Percentiles rank a stretch among this genome's conserved stretches.
phyloP scores from a whole-genome alignment of 2,113 vertebrate genomes.

The Panthera uncia region DNA sequence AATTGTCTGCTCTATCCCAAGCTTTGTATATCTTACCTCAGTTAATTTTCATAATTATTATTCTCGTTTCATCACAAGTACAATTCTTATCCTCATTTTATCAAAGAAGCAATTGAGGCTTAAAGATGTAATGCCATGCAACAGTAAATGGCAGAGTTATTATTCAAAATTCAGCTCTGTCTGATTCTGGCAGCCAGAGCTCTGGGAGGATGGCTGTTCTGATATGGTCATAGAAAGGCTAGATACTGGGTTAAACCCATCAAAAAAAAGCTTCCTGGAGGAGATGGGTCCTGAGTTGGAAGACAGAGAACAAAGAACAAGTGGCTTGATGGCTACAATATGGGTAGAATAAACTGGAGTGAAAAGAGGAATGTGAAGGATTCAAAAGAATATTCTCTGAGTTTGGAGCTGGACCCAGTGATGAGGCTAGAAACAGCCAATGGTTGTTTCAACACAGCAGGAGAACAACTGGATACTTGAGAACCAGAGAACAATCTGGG shows the following conservation, averaged over 20 bases:
- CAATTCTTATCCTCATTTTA: not conserved
- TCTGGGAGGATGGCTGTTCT: not conserved
- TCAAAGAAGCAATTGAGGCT: not conserved
- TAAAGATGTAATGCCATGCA: not conserved
- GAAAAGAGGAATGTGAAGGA: not conserved
- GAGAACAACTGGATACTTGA: not conserved
- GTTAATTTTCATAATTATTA: slow-evolving; percentile 36
- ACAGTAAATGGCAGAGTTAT: not conserved
- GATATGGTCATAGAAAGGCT: not conserved
- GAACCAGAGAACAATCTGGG: not conserved
- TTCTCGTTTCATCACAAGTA: slow-evolving; percentile 17
- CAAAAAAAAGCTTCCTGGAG: not conserved
- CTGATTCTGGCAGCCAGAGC: not conserved
- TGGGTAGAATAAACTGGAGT: not conserved
- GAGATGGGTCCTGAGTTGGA: not conserved
- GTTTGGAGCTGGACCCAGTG: not conserved
- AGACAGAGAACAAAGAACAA: not conserved
- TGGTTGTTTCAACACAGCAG: not conserved
- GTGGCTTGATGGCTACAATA: not conserved
- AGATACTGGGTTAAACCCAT: not conserved
- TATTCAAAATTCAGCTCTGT: not conserved
- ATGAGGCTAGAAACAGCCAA: not conserved
- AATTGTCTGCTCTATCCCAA: not conserved
- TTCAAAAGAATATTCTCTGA: not conserved
- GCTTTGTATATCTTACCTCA: not conserved